These are phyloP conservation scores for Cylas formicarius DNA, from an alignment of 1,140 invertebrate genomes.

Conservation along the genomic window DNA sequence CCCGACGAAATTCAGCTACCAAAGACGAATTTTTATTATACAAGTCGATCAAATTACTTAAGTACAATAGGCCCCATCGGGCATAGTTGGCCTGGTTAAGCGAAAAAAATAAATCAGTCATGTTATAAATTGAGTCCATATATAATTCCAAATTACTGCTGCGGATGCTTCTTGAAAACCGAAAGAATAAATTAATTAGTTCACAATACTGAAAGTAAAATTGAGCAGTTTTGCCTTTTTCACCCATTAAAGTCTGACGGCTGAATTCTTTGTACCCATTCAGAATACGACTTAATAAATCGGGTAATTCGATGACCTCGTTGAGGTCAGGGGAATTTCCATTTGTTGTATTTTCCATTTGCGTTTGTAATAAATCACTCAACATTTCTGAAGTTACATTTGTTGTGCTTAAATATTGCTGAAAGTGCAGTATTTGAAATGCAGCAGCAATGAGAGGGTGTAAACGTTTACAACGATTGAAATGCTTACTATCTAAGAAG, in stretches of 20 bases:
- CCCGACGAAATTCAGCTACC: constrained; percentile 19
- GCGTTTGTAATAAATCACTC: constrained; percentile 13
- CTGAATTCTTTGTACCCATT: constrained; percentile 18
- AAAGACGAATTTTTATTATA: constrained; percentile 19
- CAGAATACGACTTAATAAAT: constrained; percentile 12
- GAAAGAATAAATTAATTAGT: no score
- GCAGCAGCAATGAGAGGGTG: constrained; percentile 36
- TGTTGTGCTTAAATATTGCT: constrained; percentile 30
- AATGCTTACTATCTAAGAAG: constrained; percentile 41
- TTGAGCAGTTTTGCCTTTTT: constrained; percentile 26
- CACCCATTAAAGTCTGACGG: constrained; percentile 16
- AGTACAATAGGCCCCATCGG: constrained; percentile 22
- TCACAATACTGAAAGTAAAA: no score
- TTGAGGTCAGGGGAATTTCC: constrained; percentile 8
- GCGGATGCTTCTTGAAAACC: no score
- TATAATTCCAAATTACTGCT: constrained; percentile 29
- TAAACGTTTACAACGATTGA: constrained; percentile 41
- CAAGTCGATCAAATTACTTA: constrained; percentile 21
- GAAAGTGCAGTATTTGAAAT: constrained; percentile 18
- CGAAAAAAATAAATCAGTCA: constrained; percentile 31
- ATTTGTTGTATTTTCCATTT: constrained; percentile 9
- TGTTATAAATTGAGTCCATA: constrained; percentile 27
- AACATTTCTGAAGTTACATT: constrained; percentile 17
- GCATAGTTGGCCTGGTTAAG: constrained; percentile 35
- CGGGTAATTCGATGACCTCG: constrained; percentile 12